A percentile compares a stretch with the other conserved stretches of the same genome.
phyloP scores from a whole-genome alignment of 1,140 invertebrate genomes.

The Sycobia sp. region DNA sequence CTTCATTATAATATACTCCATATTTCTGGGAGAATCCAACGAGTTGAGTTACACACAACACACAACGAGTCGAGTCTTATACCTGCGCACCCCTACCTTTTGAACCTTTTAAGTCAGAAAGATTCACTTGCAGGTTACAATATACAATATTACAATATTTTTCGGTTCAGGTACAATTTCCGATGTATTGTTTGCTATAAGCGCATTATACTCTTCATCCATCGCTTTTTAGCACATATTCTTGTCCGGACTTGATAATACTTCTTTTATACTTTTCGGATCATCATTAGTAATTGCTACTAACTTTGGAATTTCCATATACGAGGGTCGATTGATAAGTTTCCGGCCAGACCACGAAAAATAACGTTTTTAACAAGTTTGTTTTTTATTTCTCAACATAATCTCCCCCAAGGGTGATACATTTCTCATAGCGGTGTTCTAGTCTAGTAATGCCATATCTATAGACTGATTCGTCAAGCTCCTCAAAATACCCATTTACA shows the following conservation, averaged over 20 bases:
- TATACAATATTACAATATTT: not conserved
- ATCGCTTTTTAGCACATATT: constrained; percentile 4
- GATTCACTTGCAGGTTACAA: not conserved
- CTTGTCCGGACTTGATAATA: not conserved
- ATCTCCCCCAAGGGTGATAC: too few relatives aligned
- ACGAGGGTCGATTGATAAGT: too few relatives aligned
- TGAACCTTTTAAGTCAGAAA: not conserved
- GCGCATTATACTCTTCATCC: not conserved
- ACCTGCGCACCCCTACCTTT: not conserved
- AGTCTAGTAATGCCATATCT: too few relatives aligned
- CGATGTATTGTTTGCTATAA: constrained; percentile 1
- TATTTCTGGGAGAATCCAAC: constrained; percentile 5
- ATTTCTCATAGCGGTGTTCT: too few relatives aligned
- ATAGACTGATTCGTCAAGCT: too few relatives aligned
- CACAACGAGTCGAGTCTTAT: constrained; percentile 4
- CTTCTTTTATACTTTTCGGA: not conserved
- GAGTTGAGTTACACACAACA: too few relatives aligned
- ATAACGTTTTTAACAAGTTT: too few relatives aligned
- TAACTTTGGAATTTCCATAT: not conserved
- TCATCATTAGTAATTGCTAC: not conserved
- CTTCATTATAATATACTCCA: constrained; percentile 3
- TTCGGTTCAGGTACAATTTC: not conserved
- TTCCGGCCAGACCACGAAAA: too few relatives aligned
- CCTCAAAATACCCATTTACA: too few relatives aligned
- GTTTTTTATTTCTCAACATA: too few relatives aligned